Evolutionary conservation across 2,113 vertebrate genomes (phyloP).

Genomic region (Plotosus lineatus): DNA sequence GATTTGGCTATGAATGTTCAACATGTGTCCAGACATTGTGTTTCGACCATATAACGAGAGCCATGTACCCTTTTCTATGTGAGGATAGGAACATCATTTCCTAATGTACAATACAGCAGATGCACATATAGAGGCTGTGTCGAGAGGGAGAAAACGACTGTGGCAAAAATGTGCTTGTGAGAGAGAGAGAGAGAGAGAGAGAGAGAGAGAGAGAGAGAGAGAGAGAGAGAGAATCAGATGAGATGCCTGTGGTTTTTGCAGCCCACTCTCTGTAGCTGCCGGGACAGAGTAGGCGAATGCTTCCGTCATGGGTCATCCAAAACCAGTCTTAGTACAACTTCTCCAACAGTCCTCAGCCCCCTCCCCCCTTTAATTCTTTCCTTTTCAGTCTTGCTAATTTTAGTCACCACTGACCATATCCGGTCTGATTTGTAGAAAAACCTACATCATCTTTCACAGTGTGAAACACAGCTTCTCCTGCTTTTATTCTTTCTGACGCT

Average conservation of each 20-base stretch:
- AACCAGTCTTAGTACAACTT: slow-evolving; percentile 23
- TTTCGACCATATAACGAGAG: neutral
- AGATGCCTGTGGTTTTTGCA: slow-evolving; percentile 5
- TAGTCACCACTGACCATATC: slow-evolving; percentile 35
- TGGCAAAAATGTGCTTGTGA: neutral
- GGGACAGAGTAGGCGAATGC: slow-evolving; percentile 40
- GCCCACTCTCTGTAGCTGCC: slow-evolving; percentile 37
- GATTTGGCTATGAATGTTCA: neutral
- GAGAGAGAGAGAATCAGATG: too few relatives aligned
- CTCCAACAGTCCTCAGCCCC: neutral
- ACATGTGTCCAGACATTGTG: neutral
- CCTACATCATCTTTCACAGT: neutral
- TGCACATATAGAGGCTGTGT: neutral
- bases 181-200: too few relatives aligned
- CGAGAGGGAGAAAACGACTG: neutral
- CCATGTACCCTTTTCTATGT: neutral
- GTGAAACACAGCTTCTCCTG: neutral
- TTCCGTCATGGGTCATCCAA: slow-evolving; percentile 49
- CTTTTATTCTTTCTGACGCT: neutral
- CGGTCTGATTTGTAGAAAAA: slow-evolving; percentile 29
- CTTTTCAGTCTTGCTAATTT: slow-evolving; percentile 36
- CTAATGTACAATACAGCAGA: neutral
- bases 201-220: too few relatives aligned
- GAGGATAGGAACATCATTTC: neutral
- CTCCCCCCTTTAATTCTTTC: neutral